phyloP scores from a whole-genome alignment of 2,113 vertebrate genomes.

The Percopsis transmontana region DNA sequence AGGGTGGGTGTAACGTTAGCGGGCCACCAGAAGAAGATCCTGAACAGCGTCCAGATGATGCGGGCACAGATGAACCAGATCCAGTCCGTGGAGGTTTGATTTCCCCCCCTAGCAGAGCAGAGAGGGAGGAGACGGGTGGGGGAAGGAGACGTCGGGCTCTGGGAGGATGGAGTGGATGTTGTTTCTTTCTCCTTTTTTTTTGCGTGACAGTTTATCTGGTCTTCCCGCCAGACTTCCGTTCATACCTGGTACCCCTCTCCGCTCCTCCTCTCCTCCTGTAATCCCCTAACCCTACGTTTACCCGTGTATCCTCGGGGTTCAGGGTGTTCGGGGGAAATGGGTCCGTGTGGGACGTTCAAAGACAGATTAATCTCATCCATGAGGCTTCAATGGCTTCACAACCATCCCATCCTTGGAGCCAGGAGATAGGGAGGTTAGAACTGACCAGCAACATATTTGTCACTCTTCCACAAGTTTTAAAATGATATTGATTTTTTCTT shows the following conservation, averaged over 20 bases:
- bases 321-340: conserved; percentile 26
- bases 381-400: conserved; percentile 29
- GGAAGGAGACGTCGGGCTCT: conserved; percentile 38
- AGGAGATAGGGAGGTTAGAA: conserved; percentile 47
- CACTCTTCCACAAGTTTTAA: conserved; percentile 59
- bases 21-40: conserved; percentile 99
- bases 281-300: conserved; percentile 30
- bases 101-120: conserved; percentile 37
- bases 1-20: conserved; percentile 96
- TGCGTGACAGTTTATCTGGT: conserved; percentile 63
- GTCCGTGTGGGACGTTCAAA: conserved; percentile 5
- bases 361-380: neutral
- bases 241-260: conserved; percentile 40
- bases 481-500: conserved; percentile 53
- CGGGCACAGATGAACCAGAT: conserved; percentile 99
- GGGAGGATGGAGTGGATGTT: conserved; percentile 61
- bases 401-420: conserved; percentile 38
- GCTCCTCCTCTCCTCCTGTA: conserved; percentile 13
- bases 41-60: conserved; percentile 99
- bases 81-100: conserved; percentile 98
- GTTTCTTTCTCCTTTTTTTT: conserved; percentile 21
- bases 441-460: conserved; percentile 58
- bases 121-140: conserved; percentile 22
- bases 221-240: conserved; percentile 62
- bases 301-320: conserved; percentile 42